phyloP scores from a whole-genome alignment of 2,113 vertebrate species.

The Puffinus mauretanicus region DNA sequence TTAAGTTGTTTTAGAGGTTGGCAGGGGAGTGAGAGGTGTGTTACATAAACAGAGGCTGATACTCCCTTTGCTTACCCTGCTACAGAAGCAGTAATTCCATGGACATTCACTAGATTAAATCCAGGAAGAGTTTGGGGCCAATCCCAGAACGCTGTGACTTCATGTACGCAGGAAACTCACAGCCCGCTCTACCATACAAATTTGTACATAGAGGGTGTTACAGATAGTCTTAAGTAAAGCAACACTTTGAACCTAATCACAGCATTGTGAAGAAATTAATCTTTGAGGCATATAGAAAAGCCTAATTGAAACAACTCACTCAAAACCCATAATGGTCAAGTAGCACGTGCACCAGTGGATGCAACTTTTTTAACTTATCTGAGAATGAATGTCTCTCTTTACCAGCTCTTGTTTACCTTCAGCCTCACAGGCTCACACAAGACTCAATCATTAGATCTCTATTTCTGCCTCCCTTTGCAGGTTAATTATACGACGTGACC shows the following conservation, averaged over 20 bases:
- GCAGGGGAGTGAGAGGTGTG: neutral
- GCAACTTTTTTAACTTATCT: neutral
- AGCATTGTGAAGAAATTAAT: neutral
- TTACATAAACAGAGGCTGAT: neutral
- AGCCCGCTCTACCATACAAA: neutral
- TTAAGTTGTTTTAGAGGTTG: neutral
- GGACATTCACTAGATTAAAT: neutral
- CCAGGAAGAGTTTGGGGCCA: neutral
- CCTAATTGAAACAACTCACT: neutral
- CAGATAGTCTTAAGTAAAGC: neutral
- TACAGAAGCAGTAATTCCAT: neutral
- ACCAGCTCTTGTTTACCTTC: neutral
- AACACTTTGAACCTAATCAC: neutral
- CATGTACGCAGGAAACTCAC: neutral
- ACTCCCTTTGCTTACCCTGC: neutral
- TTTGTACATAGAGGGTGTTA: neutral
- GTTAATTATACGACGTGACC: slow-evolving; percentile 91
- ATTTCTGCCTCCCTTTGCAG: slow-evolving; percentile 67
- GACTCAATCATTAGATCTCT: neutral
- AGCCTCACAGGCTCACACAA: neutral
- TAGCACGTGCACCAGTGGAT: neutral
- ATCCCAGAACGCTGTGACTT: neutral
- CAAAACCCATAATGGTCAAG: neutral
- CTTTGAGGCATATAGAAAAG: neutral
- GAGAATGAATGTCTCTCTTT: neutral